Conservation (phyloP, 2,113 vertebrate genomes). For the Pontoporia blainvillei region DNA sequence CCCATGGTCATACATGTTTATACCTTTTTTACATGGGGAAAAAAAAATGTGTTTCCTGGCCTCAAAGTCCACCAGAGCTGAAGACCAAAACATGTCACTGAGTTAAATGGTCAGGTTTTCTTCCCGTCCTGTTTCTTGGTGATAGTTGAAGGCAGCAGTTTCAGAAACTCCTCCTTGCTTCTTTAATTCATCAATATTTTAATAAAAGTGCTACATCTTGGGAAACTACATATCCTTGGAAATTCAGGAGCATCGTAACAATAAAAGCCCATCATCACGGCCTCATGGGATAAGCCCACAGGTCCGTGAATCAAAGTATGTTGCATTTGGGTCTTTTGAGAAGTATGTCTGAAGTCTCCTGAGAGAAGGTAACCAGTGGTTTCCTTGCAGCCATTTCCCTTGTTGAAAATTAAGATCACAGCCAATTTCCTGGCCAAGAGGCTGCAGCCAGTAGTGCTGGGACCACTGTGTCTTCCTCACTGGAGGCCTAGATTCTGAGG, state of each 20-base stretch:
- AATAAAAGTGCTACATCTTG: no score
- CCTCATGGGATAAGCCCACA: accelerated
- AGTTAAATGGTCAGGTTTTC: background rate
- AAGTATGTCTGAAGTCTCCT: background rate
- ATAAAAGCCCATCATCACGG: background rate
- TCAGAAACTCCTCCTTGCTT: background rate
- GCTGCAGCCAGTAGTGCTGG: accelerated
- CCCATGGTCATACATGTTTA: background rate
- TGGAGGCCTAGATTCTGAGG: background rate
- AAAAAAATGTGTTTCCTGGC: background rate
- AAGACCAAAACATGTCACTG: background rate
- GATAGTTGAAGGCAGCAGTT: background rate
- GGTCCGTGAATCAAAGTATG: background rate
- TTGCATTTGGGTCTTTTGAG: background rate
- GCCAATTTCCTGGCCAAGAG: background rate
- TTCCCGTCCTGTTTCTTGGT: background rate
- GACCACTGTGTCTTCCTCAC: background rate
- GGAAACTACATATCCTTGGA: background rate
- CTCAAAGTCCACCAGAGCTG: background rate
- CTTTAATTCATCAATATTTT: background rate
- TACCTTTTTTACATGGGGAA: background rate
- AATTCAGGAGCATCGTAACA: background rate
- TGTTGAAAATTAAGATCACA: background rate
- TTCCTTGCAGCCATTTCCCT: background rate
- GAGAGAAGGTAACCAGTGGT: background rate